Evolutionary conservation across 2,888 invertebrate genomes (phyloP).

Genomic region (Epirrhoe tristata): DNA sequence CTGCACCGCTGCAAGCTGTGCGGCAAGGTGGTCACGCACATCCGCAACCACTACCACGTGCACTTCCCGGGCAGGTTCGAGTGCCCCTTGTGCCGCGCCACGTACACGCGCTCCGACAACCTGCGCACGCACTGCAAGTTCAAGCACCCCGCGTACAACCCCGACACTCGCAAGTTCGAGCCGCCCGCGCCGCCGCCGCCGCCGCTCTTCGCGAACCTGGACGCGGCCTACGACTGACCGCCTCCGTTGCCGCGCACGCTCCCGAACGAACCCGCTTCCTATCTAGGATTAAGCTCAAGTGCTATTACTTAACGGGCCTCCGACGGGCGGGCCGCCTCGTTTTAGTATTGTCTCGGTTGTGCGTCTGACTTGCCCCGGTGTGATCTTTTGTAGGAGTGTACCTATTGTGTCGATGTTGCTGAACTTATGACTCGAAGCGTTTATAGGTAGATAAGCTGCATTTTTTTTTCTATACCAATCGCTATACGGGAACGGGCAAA

Average conservation of each 20-base stretch:
- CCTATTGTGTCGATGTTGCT: slow-evolving; percentile 73
- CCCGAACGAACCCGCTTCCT: slow-evolving; percentile 65
- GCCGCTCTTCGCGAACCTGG: slow-evolving; percentile 84
- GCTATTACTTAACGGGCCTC: slow-evolving; percentile 83
- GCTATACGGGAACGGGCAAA: slow-evolving; percentile 86
- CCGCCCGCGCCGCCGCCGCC: slow-evolving; percentile 82
- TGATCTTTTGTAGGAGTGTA: slow-evolving; percentile 73
- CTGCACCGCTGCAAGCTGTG: slow-evolving; percentile 97
- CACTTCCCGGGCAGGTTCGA: slow-evolving; percentile 97
- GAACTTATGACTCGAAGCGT: slow-evolving; percentile 74
- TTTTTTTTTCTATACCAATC: slow-evolving; percentile 85
- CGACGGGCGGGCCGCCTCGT: slow-evolving; percentile 69
- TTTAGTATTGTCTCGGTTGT: slow-evolving; percentile 84
- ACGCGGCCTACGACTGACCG: slow-evolving; percentile 73
- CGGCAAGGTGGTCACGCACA: slow-evolving; percentile 97
- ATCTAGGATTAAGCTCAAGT: slow-evolving; percentile 82
- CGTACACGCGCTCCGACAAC: slow-evolving; percentile 96
- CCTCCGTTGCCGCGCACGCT: background rate
- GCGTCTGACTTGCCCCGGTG: slow-evolving; percentile 83
- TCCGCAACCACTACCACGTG: slow-evolving; percentile 97
- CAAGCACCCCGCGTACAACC: slow-evolving; percentile 95
- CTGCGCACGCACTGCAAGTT: slow-evolving; percentile 97
- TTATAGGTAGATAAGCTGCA: slow-evolving; percentile 79
- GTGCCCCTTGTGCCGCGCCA: slow-evolving; percentile 95
- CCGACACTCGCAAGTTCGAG: slow-evolving; percentile 95